Percentiles rank a stretch among this genome's conserved stretches.
Evolutionary conservation across 2,888 invertebrate species (phyloP).

Genomic region (Drosophila dives): DNA sequence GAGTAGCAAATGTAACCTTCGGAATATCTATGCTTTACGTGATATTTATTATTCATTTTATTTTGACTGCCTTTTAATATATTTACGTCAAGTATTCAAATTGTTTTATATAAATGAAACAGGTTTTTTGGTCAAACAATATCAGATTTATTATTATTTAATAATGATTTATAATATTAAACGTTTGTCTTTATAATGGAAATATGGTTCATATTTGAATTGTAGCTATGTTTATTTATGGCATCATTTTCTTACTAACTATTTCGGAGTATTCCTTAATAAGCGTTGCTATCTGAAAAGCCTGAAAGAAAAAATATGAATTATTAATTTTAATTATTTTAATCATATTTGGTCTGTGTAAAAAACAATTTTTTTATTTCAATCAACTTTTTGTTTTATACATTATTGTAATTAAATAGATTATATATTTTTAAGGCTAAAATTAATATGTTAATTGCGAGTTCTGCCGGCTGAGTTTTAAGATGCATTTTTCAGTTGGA

Average conservation of each 20-base stretch:
- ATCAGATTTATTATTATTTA: background rate
- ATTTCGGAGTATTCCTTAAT: conserved; percentile 95
- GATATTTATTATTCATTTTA: background rate
- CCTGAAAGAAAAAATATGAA: conserved; percentile 86
- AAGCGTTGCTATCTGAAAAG: conserved; percentile 96
- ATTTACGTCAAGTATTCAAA: background rate
- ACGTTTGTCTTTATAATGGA: background rate
- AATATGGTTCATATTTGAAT: background rate
- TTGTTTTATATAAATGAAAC: background rate
- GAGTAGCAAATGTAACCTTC: background rate
- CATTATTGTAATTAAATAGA: background rate
- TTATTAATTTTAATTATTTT: background rate
- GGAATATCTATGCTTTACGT: no score
- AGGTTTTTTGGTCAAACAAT: background rate
- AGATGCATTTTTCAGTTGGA: background rate
- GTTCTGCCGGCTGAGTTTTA: background rate
- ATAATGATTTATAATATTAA: background rate
- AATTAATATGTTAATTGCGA: background rate
- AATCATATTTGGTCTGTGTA: background rate
- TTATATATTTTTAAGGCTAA: background rate
- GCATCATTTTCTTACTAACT: conserved; percentile 80
- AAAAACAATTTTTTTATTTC: background rate
- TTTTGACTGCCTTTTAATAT: background rate
- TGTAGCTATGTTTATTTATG: background rate
- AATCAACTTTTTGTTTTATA: background rate